These are phyloP conservation scores for Drosophila limbata DNA, from an alignment of 2,888 invertebrate species.

Conservation along the genomic window DNA sequence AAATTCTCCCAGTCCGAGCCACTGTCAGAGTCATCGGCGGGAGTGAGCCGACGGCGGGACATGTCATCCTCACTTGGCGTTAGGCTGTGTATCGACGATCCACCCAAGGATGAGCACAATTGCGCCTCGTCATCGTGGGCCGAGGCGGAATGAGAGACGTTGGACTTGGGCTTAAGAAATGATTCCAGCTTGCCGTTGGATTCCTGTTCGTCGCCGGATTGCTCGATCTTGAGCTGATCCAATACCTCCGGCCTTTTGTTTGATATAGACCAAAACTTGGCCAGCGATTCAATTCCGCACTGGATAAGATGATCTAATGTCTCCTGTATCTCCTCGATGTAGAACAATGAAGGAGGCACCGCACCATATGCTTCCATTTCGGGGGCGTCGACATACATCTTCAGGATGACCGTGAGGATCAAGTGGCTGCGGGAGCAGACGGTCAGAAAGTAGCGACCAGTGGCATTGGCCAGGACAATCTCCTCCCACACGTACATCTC, in stretches of 20 bases:
- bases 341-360: slow-evolving; percentile 86
- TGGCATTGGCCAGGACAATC: slow-evolving; percentile 85
- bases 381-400: slow-evolving; percentile 77
- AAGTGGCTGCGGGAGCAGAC: slow-evolving; percentile 91
- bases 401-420: slow-evolving; percentile 89
- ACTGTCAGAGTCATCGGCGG: slow-evolving; percentile 86
- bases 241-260: slow-evolving; percentile 87
- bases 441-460: slow-evolving; percentile 89
- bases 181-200: slow-evolving; percentile 67
- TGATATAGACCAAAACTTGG: slow-evolving; percentile 88
- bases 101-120: slow-evolving; percentile 79
- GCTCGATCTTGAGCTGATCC: slow-evolving; percentile 54
- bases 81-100: slow-evolving; percentile 82
- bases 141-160: slow-evolving; percentile 62
- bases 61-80: slow-evolving; percentile 83
- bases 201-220: slow-evolving; percentile 57
- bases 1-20: slow-evolving; percentile 90
- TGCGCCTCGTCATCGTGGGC: slow-evolving; percentile 77
- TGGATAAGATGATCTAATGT: slow-evolving; percentile 92
- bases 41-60: slow-evolving; percentile 70
- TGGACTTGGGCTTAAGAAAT: slow-evolving; percentile 70
- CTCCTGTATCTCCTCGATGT: slow-evolving; percentile 95
- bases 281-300: slow-evolving; percentile 90
- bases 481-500: slow-evolving; percentile 92
- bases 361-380: slow-evolving; percentile 63